Conservation (phyloP, 2,888 invertebrate species). For the Megastigmus dorsalis region DNA sequence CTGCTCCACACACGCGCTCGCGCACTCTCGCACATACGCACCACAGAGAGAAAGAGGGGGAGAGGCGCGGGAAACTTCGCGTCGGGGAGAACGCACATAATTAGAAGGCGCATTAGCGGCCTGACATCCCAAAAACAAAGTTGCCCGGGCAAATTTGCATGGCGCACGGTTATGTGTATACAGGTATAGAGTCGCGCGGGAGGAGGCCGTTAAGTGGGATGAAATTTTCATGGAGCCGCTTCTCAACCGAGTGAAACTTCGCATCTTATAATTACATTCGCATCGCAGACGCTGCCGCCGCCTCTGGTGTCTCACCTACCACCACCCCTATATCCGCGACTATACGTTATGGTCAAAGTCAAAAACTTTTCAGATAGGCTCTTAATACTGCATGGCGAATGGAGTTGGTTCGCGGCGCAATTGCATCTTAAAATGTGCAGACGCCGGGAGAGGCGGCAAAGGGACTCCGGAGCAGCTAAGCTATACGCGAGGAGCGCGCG, state of each 20-base stretch:
- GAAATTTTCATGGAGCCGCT: constrained; percentile 53
- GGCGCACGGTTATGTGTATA: background rate
- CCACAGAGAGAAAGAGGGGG: too few species aligned
- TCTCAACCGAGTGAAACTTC: constrained; percentile 40
- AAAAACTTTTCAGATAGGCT: constrained; percentile 47
- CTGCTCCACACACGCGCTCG: background rate
- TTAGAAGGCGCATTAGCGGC: constrained; percentile 50
- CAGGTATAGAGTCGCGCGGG: too few species aligned
- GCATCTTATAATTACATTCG: constrained; percentile 53
- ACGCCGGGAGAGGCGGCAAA: too few species aligned
- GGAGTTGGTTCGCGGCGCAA: too few species aligned
- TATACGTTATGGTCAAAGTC: constrained; percentile 47
- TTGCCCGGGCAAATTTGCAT: constrained; percentile 52
- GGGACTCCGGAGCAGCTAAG: too few species aligned
- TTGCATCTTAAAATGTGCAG: constrained; percentile 46
- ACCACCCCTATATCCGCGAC: background rate
- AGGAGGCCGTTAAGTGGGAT: constrained; percentile 48
- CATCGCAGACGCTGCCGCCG: constrained; percentile 35
- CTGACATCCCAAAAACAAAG: constrained; percentile 54
- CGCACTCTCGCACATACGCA: too few species aligned
- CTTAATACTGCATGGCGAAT: constrained; percentile 39
- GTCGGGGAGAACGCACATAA: constrained; percentile 41
- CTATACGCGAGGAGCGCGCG: too few species aligned
- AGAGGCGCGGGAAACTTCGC: background rate
- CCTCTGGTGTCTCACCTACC: constrained; percentile 6